Base-by-base conservation (phyloP, 2,888 invertebrate genomes). In the Kryphioiulus occultus region DNA sequence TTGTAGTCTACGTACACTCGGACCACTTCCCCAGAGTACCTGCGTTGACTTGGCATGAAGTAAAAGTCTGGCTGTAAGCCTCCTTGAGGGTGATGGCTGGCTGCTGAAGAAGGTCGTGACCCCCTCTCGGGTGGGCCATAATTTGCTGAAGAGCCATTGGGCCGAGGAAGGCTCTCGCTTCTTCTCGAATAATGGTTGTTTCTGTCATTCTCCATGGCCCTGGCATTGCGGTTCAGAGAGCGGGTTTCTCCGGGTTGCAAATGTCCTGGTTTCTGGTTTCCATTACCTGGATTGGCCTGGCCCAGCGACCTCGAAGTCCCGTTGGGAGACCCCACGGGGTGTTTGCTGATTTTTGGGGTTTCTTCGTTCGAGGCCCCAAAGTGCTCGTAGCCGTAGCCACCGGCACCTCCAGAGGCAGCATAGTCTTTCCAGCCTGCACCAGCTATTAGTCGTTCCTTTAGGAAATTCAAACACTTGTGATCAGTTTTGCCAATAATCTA, bases 21-120 rank as follows among this genome's bases (percentile, higher is more conserved):
- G 87, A 96, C 96, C 44, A 96, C 95, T 93, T 97, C 97, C 90
- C 97, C 97, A 91, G 97, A 97, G 92, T 97, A 97, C 92, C 97
- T 97, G 89, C 98, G 93, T 92, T 98, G 98, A 89, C 96, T 96
- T 85, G 97, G 97, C 97, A 98, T 97, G 92, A 97, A 98, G 93
- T 98, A 98, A 93, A 97, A 97, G 92, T 98, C 97, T 0, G 97
- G 95, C 90, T 95, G 95, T 89, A 94, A 92, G 19, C 85, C 87
- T 53, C 86, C 88, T 39, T 83, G 84, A 82, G 88, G 89, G 86
- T 85, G 35, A 59, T 59, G 83, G 82, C 85, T 87, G 88, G 88
- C 87, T 93, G 92, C 19, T 93, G 93, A 91, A 93, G 94, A 89
- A 93, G 93, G 35, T 94, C 93, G 89, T 93, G 94, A 17, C 93